Evolutionary conservation across 2,888 invertebrate genomes (phyloP).

Genomic region (Heliconius ismenius): DNA sequence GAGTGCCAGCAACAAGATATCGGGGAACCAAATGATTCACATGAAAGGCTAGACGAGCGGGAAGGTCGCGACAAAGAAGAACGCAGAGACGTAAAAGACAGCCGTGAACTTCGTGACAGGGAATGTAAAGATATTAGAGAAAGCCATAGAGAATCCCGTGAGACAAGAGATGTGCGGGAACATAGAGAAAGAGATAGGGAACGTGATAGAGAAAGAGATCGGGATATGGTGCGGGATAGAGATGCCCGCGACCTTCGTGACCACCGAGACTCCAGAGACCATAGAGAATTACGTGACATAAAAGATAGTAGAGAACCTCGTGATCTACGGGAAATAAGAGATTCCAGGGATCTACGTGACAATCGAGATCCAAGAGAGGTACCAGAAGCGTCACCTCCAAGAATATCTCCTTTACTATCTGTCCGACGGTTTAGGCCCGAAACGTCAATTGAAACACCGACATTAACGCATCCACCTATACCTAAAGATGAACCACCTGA

Average conservation of each 20-base stretch:
- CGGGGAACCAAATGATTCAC: constrained; percentile 64
- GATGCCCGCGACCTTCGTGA: constrained; percentile 57
- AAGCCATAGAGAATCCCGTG: constrained; percentile 66
- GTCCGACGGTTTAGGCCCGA: constrained; percentile 75
- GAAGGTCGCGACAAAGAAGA: constrained; percentile 71
- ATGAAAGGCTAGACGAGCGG: constrained; percentile 65
- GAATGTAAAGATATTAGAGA: constrained; percentile 70
- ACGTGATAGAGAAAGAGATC: constrained; percentile 57
- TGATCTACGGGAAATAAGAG: constrained; percentile 55
- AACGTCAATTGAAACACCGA: constrained; percentile 64
- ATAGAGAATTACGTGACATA: constrained; percentile 59
- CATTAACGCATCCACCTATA: constrained; percentile 74
- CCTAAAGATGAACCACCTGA: constrained; percentile 81
- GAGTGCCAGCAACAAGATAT: constrained; percentile 70
- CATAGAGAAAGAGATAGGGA: constrained; percentile 61
- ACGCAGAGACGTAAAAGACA: constrained; percentile 64
- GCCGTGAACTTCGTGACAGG: constrained; percentile 63
- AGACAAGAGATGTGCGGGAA: constrained; percentile 58
- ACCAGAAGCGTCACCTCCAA: constrained; percentile 74
- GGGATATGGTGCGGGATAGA: constrained; percentile 58
- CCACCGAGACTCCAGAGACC: constrained; percentile 61
- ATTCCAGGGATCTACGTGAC: constrained; percentile 65
- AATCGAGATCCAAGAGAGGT: constrained; percentile 65
- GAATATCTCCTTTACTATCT: constrained; percentile 76
- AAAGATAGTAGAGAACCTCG: constrained; percentile 54